These are phyloP conservation scores for Oasisia sp. DNA, from an alignment of 2,888 invertebrate genomes.

Conservation along the genomic window DNA sequence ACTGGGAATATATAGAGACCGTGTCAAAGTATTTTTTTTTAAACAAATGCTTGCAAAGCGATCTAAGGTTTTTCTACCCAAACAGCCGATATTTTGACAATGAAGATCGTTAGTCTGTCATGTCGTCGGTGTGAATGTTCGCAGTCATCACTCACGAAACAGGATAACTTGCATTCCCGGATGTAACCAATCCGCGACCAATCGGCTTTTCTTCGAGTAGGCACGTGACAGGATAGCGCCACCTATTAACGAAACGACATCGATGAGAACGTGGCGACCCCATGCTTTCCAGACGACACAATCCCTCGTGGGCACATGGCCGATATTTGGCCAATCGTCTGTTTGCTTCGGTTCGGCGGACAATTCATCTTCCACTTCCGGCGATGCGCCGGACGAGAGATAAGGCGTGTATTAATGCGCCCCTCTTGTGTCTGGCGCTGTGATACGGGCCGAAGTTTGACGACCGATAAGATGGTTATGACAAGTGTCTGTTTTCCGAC, in stretches of 20 bases:
- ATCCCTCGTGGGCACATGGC: neutral
- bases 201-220: neutral
- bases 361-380: neutral
- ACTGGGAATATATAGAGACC: too few relatives aligned
- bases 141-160: neutral
- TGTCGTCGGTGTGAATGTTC: neutral
- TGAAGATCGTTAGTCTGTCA: neutral
- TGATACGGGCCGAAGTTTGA: neutral
- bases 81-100: neutral
- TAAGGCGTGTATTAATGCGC: neutral
- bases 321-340: neutral
- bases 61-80: too few relatives aligned
- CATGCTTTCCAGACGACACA: neutral
- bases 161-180: neutral
- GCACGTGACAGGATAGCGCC: neutral
- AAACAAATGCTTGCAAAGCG: too few relatives aligned
- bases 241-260: neutral
- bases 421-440: neutral
- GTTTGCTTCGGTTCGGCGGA: neutral
- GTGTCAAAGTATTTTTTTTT: too few relatives aligned
- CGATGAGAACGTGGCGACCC: neutral
- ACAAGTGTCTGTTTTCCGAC: neutral
- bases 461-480: neutral
- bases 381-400: neutral
- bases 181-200: neutral